phyloP scores from a whole-genome alignment of 2,113 vertebrate species.

The Dromiciops gliroides region DNA sequence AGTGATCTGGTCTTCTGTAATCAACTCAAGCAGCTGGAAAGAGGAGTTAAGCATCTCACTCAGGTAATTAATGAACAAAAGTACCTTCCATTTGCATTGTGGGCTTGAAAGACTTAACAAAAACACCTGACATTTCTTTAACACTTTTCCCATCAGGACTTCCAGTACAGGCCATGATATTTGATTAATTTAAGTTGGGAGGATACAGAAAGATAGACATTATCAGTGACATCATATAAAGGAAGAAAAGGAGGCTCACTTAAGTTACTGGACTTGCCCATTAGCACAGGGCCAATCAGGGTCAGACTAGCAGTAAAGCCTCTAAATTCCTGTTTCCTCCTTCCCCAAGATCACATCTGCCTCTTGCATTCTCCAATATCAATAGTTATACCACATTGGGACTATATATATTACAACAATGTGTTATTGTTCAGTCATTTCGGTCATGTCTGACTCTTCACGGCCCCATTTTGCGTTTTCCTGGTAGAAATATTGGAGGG shows the following conservation, averaged over 20 bases:
- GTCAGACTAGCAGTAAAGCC: neutral
- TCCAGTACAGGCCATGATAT: neutral
- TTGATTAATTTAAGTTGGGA: neutral
- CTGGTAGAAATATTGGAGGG: neutral
- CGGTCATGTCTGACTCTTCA: neutral
- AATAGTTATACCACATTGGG: neutral
- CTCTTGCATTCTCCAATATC: neutral
- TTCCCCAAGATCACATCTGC: neutral
- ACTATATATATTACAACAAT: neutral
- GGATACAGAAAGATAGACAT: neutral
- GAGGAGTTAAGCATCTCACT: neutral
- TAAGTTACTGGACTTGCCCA: slow-evolving; percentile 2
- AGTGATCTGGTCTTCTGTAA: neutral
- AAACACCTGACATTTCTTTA: neutral
- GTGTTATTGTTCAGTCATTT: too few relatives aligned
- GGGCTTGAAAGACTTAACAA: neutral
- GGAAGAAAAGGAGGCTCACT: neutral
- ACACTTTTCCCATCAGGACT: slow-evolving; percentile 17
- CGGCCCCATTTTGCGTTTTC: neutral
- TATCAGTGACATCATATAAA: slow-evolving; percentile 19
- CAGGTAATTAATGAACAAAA: neutral
- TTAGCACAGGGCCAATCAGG: neutral
- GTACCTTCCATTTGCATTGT: slow-evolving; percentile 6
- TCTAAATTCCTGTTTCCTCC: neutral
- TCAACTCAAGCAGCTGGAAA: neutral